Evolutionary conservation across 2,888 invertebrate species (phyloP).

Genomic region (Automeris io): DNA sequence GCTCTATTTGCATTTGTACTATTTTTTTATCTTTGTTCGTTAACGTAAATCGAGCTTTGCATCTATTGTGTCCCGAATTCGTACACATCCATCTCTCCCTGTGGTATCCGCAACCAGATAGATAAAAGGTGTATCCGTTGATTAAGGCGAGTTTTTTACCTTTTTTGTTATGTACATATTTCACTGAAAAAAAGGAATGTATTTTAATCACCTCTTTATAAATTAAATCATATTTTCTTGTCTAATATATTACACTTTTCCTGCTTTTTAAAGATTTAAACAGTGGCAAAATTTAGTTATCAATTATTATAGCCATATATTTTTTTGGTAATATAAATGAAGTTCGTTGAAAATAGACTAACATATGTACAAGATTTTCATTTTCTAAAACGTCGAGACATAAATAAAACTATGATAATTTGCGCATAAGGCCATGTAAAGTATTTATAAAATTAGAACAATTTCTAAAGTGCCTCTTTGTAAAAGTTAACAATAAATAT

Average conservation of each 20-base stretch:
- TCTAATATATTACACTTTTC: neutral
- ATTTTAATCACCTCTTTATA: neutral
- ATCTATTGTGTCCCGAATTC: neutral
- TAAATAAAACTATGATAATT: no score
- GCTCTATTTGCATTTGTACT: neutral
- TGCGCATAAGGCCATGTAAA: no score
- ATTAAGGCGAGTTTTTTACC: conserved; percentile 21
- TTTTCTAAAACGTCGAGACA: no score
- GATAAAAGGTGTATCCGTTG: conserved; percentile 15
- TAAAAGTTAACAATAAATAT: no score
- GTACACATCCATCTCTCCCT: conserved; percentile 5
- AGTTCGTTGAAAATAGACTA: no score
- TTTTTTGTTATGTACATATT: conserved; percentile 5
- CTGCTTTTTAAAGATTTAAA: no score
- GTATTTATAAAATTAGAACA: no score
- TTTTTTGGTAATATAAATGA: no score
- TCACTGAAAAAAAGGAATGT: conserved; percentile 8
- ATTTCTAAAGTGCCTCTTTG: no score
- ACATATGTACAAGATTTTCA: no score
- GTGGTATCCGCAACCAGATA: neutral
- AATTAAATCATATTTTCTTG: neutral
- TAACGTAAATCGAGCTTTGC: conserved; percentile 4
- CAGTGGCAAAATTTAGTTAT: no score
- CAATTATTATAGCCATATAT: no score
- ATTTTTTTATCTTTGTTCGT: neutral